Evolutionary conservation across 2,888 invertebrate genomes (phyloP).

Genomic region (Protonemura montana): DNA sequence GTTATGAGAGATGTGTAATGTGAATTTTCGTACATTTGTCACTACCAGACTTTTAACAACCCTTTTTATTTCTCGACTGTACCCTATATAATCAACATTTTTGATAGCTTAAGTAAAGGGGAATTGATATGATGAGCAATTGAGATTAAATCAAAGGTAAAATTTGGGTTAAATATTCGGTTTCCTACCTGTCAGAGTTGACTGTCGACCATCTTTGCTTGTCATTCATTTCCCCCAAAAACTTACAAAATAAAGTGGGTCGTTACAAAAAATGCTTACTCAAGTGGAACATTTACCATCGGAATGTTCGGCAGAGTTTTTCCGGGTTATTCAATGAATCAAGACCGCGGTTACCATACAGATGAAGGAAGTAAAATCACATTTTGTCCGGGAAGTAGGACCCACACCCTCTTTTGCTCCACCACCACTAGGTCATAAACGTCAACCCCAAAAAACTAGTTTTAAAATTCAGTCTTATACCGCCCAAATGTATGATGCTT

Average conservation of each 20-base stretch:
- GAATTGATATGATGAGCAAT: no score
- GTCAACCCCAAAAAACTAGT: not conserved
- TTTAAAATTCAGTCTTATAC: not conserved
- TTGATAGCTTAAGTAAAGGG: no score
- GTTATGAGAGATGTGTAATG: no score
- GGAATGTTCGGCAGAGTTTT: not conserved
- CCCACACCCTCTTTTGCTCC: not conserved
- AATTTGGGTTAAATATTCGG: no score
- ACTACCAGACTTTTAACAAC: no score
- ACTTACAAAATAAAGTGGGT: not conserved
- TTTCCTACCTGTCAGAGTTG: not conserved
- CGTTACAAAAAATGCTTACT: not conserved
- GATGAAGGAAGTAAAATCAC: not conserved
- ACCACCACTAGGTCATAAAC: not conserved
- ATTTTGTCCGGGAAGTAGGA: not conserved
- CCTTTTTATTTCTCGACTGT: no score
- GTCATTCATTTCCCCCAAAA: not conserved
- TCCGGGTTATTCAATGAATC: not conserved
- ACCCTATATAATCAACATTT: no score
- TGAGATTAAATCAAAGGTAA: no score
- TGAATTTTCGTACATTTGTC: no score
- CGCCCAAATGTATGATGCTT: not conserved
- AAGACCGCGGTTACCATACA: not conserved
- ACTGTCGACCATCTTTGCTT: not conserved
- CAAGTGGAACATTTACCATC: not conserved